Base-by-base conservation (phyloP, 2,888 invertebrate genomes). In the Hermaeophaga mercurialis region DNA sequence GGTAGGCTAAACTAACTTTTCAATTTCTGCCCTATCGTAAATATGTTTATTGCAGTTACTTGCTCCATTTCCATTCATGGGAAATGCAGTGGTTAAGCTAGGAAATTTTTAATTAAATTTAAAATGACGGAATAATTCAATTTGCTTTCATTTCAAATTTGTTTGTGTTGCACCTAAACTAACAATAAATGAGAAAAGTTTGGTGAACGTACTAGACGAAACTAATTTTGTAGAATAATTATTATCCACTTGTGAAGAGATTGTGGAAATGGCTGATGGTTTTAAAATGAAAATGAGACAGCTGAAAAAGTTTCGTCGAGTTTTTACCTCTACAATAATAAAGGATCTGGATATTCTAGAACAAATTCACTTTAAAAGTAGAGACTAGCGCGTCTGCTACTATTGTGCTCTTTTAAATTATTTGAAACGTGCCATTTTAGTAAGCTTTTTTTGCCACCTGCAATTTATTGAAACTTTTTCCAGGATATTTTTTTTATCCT, bases 111-210 rank as follows among this genome's bases (percentile, higher is more conserved):
- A 54, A 57, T 57, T 57, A 53, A 57, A 57, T 57, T 38, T 44
- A 39, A 57, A 57, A 53, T 44, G 48, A 36, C 28, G 38, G 43
- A 48, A 38, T 52, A 48, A 52, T 57, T 53, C 57, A 41, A 53
- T 57, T 47, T 34, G 47, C 24, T 47, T 36, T 41, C 36, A 41
- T 33, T 48, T 38, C 38, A 47, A 53, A 53, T 57, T 57, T 53
- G 57, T 53, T 57, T 36, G 47, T 53, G 53, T 57, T 47, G 44
- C 38, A 57, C 43, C 48, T 48, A 48, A 57, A 53, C 45, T 44
- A 48, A 48, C 44, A 53, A 48, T 53, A 48, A 57, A 57, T 41
- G 53, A 57, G 57, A 34, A 57, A 57, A 57, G 43, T 57, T 56
- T 43, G 53, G 31, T 18, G 11, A 7, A 28, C 17, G 24, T 47